Conservation (phyloP, 2,797 vertebrate genomes). For the Peromyscus melanophrys region DNA sequence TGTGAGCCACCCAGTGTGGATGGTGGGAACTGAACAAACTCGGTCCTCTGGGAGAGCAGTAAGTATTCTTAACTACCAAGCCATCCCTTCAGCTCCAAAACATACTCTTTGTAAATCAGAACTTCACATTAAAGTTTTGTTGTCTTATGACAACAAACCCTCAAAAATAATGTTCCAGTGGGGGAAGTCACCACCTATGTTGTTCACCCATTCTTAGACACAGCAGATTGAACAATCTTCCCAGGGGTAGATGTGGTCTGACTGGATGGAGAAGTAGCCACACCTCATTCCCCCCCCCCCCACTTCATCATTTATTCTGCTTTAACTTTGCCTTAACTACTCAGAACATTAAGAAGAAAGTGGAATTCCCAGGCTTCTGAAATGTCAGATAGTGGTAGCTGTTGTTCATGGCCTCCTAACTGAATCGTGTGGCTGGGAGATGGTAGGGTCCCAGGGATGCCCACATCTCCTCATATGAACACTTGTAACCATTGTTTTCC, state of each 20-base stretch:
- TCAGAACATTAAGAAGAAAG: conserved; percentile 66
- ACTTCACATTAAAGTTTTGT: neutral
- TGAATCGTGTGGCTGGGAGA: neutral
- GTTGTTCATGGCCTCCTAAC: neutral
- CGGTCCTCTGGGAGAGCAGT: too few species aligned
- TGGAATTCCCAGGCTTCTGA: conserved; percentile 11
- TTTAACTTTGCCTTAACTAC: conserved; percentile 68
- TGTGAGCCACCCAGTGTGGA: neutral
- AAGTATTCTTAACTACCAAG: too few species aligned
- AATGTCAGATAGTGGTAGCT: neutral
- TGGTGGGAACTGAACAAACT: neutral
- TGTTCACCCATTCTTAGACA: conserved; percentile 8
- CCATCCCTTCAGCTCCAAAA: neutral
- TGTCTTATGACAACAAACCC: neutral
- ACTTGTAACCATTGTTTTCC: fast-evolving
- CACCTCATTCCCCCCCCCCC: neutral
- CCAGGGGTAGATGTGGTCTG: neutral
- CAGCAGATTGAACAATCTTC: neutral
- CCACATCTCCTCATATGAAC: neutral
- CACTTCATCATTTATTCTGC: conserved; percentile 31
- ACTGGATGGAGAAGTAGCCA: neutral
- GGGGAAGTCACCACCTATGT: neutral
- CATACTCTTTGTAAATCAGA: neutral
- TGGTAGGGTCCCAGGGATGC: neutral
- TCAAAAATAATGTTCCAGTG: neutral